These are phyloP conservation scores for Poecilobothrus nobilitatus DNA, from an alignment of 2,888 invertebrate species.

Conservation along the genomic window DNA sequence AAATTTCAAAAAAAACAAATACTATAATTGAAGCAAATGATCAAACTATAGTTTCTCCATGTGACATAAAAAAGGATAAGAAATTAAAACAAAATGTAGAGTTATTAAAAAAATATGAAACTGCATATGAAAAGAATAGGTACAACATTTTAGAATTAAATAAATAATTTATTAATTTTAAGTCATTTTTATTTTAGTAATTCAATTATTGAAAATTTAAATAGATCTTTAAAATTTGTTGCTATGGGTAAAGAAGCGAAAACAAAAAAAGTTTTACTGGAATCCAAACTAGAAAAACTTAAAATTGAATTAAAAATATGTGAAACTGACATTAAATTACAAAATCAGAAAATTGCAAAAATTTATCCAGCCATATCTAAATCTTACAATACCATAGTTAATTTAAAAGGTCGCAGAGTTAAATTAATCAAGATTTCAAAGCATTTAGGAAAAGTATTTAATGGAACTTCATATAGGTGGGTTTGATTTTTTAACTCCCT, in stretches of 20 bases:
- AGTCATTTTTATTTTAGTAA: constrained; percentile 23
- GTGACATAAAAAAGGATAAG: not conserved
- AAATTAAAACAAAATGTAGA: not conserved
- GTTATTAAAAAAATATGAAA: constrained; percentile 28
- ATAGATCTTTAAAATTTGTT: constrained; percentile 36
- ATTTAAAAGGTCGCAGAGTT: constrained; percentile 32
- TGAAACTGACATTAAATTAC: constrained; percentile 30
- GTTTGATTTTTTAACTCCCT: not conserved
- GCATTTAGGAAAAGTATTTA: constrained; percentile 32
- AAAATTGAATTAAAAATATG: constrained; percentile 31
- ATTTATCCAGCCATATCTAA: constrained; percentile 37
- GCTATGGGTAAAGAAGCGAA: constrained; percentile 34
- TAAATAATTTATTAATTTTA: not conserved
- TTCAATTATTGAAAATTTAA: constrained; percentile 35
- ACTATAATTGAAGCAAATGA: not conserved
- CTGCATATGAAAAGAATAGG: constrained; percentile 35
- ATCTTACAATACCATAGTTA: constrained; percentile 34
- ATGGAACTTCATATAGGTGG: constrained; percentile 32
- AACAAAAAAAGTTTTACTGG: constrained; percentile 30
- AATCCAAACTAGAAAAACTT: constrained; percentile 33
- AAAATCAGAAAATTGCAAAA: constrained; percentile 32
- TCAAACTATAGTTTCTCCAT: no score
- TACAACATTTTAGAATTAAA: constrained; percentile 21
- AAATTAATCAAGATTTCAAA: constrained; percentile 34
- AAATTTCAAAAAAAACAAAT: constrained; percentile 13